Evolutionary conservation across 2,113 vertebrate species (phyloP), one percentile per base, ranked within the genome.

Genomic region (Phrynosoma platyrhinos): DNA sequence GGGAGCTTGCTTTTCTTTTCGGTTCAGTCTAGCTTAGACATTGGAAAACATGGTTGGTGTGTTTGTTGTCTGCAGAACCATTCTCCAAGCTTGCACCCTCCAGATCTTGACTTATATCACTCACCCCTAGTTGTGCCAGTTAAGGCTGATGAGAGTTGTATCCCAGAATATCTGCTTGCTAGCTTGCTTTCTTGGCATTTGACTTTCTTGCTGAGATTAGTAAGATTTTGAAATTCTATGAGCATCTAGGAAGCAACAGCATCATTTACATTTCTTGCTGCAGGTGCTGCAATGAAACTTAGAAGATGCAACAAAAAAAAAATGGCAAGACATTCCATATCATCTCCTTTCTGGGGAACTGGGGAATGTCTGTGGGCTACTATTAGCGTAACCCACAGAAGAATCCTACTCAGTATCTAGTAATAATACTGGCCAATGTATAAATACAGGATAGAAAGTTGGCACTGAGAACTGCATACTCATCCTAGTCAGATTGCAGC

Each of bases 351-450:
- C 68, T 71, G 9, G 4, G 18, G 14, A 82, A 53, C 30, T 20
- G 55, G n/a, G 16, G 85, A 92, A 77, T 40, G 86, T 87, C 27
- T 13, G 3, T n/a, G 9, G 16, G 27, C 68, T 53, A 75, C 53
- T 68, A 2, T 36, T 25, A 36, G 5, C 30, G 20, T 55, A 62
- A 62, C 58, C 58, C 58, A 62, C 12, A 16, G 20, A 52, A 55
- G 21, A 18, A 62, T 18, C 58, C 14, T 4, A 62, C 53, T 47
- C n/a, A 75, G 27, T 18, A 62, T 14, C n/a, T 84, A 74, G 13
- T 47, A 52, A 32, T 74, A 55, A n/a, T 55, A 1, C 18, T 55
- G 27, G 27, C 27, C 52, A 55, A 5, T 12, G 27, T n/a, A 79
- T 53, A 55, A 47, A 79, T 27, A 14, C 6, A 55, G 53, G 52